phyloP scores from a whole-genome alignment of 53 echinoderm and acorn worm species.

The Stichopus horrens region DNA sequence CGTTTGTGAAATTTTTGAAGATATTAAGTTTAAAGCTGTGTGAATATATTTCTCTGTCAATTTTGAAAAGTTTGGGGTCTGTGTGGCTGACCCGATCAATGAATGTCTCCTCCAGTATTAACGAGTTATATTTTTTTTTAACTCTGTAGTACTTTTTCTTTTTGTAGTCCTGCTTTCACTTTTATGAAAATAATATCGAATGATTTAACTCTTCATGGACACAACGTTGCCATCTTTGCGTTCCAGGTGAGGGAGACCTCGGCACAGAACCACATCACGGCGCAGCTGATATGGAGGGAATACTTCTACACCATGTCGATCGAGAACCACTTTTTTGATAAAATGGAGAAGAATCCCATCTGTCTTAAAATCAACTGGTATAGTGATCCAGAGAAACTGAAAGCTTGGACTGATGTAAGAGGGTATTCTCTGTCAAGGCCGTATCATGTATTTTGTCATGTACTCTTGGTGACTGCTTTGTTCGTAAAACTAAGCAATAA shows the following conservation, averaged over 20 bases:
- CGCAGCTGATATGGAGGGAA: slow-evolving; percentile 91
- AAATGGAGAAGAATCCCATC: slow-evolving; percentile 86
- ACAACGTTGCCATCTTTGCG: background rate
- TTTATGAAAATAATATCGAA: background rate
- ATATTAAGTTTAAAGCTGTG: no score
- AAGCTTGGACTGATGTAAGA: slow-evolving; percentile 75
- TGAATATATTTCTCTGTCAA: no score
- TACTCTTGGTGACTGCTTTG: background rate
- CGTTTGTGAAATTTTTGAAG: no score
- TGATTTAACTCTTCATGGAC: background rate
- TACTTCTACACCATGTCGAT: slow-evolving; percentile 95
- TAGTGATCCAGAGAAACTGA: slow-evolving; percentile 62
- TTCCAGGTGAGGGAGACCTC: slow-evolving; percentile 63
- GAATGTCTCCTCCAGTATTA: no score
- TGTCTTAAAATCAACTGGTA: slow-evolving; percentile 86
- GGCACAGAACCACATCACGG: slow-evolving; percentile 71
- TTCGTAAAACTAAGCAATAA: background rate
- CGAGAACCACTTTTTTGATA: slow-evolving; percentile 71
- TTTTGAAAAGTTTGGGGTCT: no score
- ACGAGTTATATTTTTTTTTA: background rate
- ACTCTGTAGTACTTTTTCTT: background rate
- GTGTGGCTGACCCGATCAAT: no score
- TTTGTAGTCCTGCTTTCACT: background rate
- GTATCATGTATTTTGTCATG: no score
- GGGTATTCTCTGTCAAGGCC: no score